Evolutionary conservation across 2,797 vertebrate genomes (phyloP), one percentile per base, ranked within the genome.

Genomic region (Toxotes lorentzi): DNA sequence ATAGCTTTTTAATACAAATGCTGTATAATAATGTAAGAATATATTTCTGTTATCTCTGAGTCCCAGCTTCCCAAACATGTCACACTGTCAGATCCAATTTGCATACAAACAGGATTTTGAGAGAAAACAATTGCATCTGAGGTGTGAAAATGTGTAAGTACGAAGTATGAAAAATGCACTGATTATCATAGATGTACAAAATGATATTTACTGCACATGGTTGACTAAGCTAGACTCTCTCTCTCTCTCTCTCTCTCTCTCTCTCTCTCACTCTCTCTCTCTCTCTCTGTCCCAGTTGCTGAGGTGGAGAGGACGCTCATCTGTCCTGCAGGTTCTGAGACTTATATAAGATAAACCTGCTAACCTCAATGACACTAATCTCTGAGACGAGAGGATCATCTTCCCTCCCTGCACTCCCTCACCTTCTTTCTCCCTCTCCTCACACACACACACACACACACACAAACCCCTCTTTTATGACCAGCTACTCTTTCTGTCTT

Each of bases 311-410:
- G 67, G 81, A 84, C 78, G 45, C 84, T 91, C 85, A 84, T 92
- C 91, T 92, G 90, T 88, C 88, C 80, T 86, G 61, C 56, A 63
- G 65, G 78, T 70, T 66, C 24, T 77, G 35, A 78, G 85, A 84
- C 82, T 92, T 92, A 91, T 51, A 80, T 86, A 90, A 94, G 90
- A 88, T 92, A 90, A 94, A 92, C 82, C 91, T 93, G 88, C 81
- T 94, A 92, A 89, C 82, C 89, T 86, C 85, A 88, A 86, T 94
- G 92, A 94, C 72, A 63, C 86, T 95, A 95, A 95, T 91, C 90
- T 93, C 86, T 77, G 57, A 87, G 90, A 94, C 65, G 78, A 86
- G 84, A 87, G 87, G 93, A 94, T 94, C 90, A 91, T 81, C 78
- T 91, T 91, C 87, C 84, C 11, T 79, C 40, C 69, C 64, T 75